Evolutionary conservation across 2,888 invertebrate genomes (phyloP).

Genomic region (Dorcus hopei): DNA sequence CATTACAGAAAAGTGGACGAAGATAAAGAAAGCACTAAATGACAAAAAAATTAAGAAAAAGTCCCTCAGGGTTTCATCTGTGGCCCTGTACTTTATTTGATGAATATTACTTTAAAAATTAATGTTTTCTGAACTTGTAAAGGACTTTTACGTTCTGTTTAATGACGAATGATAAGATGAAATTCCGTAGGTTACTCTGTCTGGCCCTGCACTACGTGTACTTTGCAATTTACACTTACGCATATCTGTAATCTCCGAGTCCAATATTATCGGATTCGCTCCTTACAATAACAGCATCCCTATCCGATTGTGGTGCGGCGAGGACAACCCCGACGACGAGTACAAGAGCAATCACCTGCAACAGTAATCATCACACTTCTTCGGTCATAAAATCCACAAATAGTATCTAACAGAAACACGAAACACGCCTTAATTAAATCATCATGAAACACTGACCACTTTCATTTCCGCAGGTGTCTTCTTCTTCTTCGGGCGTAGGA

Average conservation of each 20-base stretch:
- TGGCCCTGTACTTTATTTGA: no score
- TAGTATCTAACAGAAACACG: not conserved
- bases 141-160: no score
- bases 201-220: no score
- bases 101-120: no score
- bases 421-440: not conserved
- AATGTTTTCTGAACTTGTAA: no score
- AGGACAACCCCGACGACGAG: slow-evolving; percentile 20
- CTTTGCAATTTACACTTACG: slow-evolving; percentile 30
- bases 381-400: slow-evolving; percentile 3
- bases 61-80: no score
- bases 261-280: slow-evolving; percentile 61
- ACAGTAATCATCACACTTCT: not conserved
- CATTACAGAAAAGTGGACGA: no score
- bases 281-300: slow-evolving; percentile 59
- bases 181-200: no score
- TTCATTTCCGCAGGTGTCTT: slow-evolving; percentile 11
- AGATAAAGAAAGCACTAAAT: no score
- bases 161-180: no score
- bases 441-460: slow-evolving; percentile 8
- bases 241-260: slow-evolving; percentile 40
- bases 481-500: not conserved
- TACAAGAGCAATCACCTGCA: slow-evolving; percentile 27
- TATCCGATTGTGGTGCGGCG: slow-evolving; percentile 33
- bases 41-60: no score